These are phyloP conservation scores for Sylvilagus bachmani DNA, from an alignment of 2,113 vertebrate genomes.

Conservation along the genomic window DNA sequence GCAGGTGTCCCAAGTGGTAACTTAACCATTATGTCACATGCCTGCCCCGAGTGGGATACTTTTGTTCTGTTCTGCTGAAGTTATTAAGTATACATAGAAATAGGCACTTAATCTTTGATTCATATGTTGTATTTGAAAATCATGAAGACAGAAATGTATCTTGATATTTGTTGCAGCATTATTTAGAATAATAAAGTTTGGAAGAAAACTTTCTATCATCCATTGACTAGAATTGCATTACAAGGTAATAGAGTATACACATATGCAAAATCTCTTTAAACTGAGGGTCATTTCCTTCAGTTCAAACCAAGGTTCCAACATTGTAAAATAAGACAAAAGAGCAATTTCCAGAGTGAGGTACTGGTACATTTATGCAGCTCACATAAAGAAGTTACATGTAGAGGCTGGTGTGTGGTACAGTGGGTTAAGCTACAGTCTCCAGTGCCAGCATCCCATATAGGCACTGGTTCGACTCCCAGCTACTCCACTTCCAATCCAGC, in stretches of 20 bases:
- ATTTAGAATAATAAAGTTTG: conserved; percentile 4
- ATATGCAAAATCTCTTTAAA: neutral
- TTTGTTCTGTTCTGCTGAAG: conserved; percentile 3
- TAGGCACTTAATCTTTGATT: conserved; percentile 7
- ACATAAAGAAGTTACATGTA: neutral
- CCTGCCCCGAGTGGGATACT: neutral
- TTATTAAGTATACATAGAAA: conserved; percentile 27
- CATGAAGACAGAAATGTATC: neutral
- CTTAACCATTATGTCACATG: too few species aligned
- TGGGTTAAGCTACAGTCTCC: too few species aligned
- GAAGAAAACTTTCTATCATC: neutral
- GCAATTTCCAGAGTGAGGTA: neutral
- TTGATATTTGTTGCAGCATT: conserved; percentile 10
- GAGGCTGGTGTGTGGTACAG: neutral
- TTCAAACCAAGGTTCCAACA: neutral
- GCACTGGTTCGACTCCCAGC: too few species aligned
- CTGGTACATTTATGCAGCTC: neutral
- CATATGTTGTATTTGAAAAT: conserved; percentile 26
- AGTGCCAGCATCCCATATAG: too few species aligned
- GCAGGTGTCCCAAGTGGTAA: too few species aligned
- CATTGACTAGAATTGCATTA: neutral
- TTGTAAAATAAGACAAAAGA: neutral
- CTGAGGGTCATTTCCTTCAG: neutral
- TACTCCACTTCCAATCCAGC: too few species aligned
- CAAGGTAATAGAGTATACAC: neutral